phyloP scores from a whole-genome alignment of 53 echinoderm and acorn worm genomes.

The Holothuria leucospilota region DNA sequence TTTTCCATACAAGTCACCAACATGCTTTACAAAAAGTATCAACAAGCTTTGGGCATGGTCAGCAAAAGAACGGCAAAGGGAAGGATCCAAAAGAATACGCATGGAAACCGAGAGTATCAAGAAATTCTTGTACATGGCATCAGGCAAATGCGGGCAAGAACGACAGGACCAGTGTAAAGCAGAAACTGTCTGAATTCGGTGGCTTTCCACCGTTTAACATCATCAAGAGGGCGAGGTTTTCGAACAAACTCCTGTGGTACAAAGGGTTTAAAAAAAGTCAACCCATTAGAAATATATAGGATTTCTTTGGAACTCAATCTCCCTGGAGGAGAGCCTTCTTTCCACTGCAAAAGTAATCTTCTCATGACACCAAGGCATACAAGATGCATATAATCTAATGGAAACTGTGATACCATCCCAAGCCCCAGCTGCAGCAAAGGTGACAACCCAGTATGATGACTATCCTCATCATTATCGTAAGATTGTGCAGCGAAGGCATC shows the following conservation, averaged over 20 bases:
- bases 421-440: background rate
- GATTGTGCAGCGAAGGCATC: background rate
- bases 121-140: too few species aligned
- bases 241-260: slow-evolving; percentile 36
- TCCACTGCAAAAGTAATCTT: background rate
- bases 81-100: too few species aligned
- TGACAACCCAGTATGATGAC: background rate
- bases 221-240: slow-evolving; percentile 25
- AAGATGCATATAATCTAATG: slow-evolving; percentile 12
- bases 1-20: too few species aligned
- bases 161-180: too few species aligned
- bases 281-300: background rate
- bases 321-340: background rate
- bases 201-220: slow-evolving; percentile 59
- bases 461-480: background rate
- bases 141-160: too few species aligned
- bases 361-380: slow-evolving; percentile 36
- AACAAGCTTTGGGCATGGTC: too few species aligned
- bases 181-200: too few species aligned
- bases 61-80: too few species aligned
- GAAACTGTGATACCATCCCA: slow-evolving; percentile 2
- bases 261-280: background rate
- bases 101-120: too few species aligned
- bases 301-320: background rate
- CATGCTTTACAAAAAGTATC: too few species aligned